Evolutionary conservation across 2,888 invertebrate species (phyloP).

Genomic region (Leucophenga maculata): DNA sequence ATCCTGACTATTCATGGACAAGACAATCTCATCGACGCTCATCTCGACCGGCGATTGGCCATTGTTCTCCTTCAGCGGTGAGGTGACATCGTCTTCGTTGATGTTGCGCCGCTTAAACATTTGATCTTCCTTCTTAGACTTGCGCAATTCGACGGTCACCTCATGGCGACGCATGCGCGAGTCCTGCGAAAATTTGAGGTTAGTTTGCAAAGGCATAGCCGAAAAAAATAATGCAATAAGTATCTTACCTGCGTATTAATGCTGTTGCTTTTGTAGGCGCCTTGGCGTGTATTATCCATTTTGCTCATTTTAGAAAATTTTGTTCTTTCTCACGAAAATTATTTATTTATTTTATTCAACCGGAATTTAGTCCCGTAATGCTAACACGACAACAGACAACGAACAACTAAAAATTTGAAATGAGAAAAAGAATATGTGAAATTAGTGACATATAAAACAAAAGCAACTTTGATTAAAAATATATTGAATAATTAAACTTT

Average conservation of each 20-base stretch:
- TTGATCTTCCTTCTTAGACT: constrained; percentile 94
- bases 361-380: background rate
- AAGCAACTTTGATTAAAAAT: background rate
- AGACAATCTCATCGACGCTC: constrained; percentile 82
- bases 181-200: constrained; percentile 59
- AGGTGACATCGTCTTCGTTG: constrained; percentile 73
- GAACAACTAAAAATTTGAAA: constrained; percentile 36
- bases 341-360: background rate
- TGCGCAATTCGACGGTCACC: constrained; percentile 90
- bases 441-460: background rate
- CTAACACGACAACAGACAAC: background rate
- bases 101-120: constrained; percentile 92
- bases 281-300: constrained; percentile 75
- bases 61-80: constrained; percentile 74
- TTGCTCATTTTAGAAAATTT: constrained; percentile 51
- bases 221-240: background rate
- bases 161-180: constrained; percentile 91
- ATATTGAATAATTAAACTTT: background rate
- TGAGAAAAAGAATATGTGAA: constrained; percentile 8
- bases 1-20: constrained; percentile 80
- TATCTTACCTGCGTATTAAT: constrained; percentile 80
- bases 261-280: constrained; percentile 85
- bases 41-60: constrained; percentile 72
- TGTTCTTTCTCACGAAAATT: background rate
- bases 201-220: constrained; percentile 29